These are phyloP conservation scores for Xenopus borealis DNA, from an alignment of 2,113 vertebrate species.

Conservation along the genomic window DNA sequence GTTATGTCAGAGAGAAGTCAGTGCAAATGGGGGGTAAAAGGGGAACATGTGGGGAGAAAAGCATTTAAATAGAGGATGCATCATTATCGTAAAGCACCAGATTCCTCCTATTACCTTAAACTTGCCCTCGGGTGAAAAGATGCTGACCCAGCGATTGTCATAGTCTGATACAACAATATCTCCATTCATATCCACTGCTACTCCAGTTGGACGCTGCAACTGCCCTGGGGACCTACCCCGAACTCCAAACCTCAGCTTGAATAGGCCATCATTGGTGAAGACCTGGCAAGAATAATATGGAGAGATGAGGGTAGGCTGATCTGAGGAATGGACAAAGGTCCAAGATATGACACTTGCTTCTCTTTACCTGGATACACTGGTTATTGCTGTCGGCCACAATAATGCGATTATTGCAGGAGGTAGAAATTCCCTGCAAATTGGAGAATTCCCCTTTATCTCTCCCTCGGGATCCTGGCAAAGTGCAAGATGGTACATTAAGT, in stretches of 20 bases:
- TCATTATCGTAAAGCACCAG: neutral
- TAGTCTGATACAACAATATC: slow-evolving; percentile 96
- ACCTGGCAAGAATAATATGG: slow-evolving; percentile 62
- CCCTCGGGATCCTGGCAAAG: slow-evolving; percentile 77
- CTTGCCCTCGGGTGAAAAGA: slow-evolving; percentile 93
- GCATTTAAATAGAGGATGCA: neutral
- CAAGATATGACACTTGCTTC: no score
- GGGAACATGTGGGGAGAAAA: neutral
- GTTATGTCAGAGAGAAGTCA: no score
- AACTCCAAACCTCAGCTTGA: slow-evolving; percentile 91
- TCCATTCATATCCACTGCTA: slow-evolving; percentile 87
- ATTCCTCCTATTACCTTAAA: slow-evolving; percentile 81
- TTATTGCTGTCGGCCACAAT: slow-evolving; percentile 97
- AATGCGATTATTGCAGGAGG: slow-evolving; percentile 83
- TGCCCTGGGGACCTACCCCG: slow-evolving; percentile 92
- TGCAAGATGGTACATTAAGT: no score
- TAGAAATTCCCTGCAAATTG: slow-evolving; percentile 91
- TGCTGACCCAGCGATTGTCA: slow-evolving; percentile 96
- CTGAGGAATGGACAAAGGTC: no score
- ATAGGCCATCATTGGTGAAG: slow-evolving; percentile 92
- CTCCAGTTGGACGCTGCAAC: slow-evolving; percentile 91
- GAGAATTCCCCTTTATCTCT: slow-evolving; percentile 94
- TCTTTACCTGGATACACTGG: slow-evolving; percentile 88
- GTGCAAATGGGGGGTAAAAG: neutral
- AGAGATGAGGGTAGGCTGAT: neutral